Percentiles rank a stretch among this genome's conserved stretches.
Conservation (phyloP, 2,113 vertebrate species). For the Chionis minor region DNA sequence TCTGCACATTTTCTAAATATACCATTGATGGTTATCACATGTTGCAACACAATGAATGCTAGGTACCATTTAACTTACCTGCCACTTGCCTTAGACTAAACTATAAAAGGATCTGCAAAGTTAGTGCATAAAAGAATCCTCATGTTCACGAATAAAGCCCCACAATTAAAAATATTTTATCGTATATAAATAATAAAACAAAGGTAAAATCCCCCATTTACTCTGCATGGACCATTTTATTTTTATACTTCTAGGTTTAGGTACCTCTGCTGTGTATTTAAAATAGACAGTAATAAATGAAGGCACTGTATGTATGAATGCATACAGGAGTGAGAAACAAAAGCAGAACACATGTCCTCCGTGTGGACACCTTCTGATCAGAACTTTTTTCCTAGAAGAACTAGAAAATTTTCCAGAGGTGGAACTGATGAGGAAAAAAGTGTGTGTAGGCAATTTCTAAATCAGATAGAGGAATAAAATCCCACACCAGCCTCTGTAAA, state of each 20-base stretch:
- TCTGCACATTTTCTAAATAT: constrained; percentile 28
- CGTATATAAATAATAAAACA: background rate
- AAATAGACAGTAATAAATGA: background rate
- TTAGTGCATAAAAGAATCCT: background rate
- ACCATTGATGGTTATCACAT: background rate
- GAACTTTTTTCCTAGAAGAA: background rate
- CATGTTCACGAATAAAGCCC: background rate
- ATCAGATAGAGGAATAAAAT: background rate
- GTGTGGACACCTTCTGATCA: background rate
- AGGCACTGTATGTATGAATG: background rate
- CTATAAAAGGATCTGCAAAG: background rate
- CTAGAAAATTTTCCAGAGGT: background rate
- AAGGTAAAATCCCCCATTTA: background rate
- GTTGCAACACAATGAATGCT: background rate
- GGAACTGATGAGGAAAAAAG: background rate
- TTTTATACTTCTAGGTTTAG: background rate
- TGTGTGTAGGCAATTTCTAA: background rate
- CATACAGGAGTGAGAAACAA: background rate
- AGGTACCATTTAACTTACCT: background rate
- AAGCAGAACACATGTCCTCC: background rate
- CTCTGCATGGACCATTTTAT: background rate
- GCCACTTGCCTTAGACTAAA: background rate
- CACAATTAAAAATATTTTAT: background rate
- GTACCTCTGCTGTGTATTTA: background rate
- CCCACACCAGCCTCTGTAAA: background rate